Evolutionary conservation across 35 echinoderm and acorn worm species (phyloP).

Genomic region (Stichopus chloronotus): DNA sequence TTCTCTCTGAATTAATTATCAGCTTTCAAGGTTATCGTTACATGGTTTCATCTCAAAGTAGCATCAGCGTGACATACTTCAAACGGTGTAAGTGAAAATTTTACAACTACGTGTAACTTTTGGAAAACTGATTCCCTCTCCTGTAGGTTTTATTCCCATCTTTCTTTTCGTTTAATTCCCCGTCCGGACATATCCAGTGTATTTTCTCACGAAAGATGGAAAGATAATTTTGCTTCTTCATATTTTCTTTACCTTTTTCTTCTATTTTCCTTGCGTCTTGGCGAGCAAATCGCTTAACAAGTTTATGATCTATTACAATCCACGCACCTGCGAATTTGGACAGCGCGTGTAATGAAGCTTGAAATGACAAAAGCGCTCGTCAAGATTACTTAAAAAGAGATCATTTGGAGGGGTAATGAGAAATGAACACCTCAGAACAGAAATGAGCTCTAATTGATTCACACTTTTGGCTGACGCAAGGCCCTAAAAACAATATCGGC

Average conservation of each 20-base stretch:
- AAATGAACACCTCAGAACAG: constrained; percentile 23
- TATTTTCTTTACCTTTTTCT: not conserved
- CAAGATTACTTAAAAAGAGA: constrained; percentile 35
- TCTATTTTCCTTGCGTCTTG: not conserved
- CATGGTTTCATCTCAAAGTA: not conserved
- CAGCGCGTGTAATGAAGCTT: constrained; percentile 45
- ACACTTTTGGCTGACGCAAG: constrained; percentile 35
- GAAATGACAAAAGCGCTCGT: constrained; percentile 50
- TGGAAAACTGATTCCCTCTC: not conserved
- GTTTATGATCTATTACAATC: constrained; percentile 47
- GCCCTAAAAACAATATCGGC: not conserved
- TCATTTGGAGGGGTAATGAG: constrained; percentile 38
- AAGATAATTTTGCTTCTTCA: not conserved
- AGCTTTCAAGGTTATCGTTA: constrained; percentile 3
- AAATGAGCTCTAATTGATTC: constrained; percentile 38
- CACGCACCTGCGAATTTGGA: constrained; percentile 52
- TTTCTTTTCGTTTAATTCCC: not conserved
- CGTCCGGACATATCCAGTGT: not conserved
- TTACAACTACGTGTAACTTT: constrained; percentile 2
- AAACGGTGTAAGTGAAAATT: constrained; percentile 16
- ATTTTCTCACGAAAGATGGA: constrained; percentile 15
- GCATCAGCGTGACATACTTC: not conserved
- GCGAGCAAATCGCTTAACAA: constrained; percentile 49
- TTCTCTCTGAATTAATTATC: not conserved
- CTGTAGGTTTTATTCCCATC: not conserved